Evolutionary conservation across 2,888 invertebrate genomes (phyloP), one percentile per base, ranked within the genome.

Genomic region (Microctonus brassicae): DNA sequence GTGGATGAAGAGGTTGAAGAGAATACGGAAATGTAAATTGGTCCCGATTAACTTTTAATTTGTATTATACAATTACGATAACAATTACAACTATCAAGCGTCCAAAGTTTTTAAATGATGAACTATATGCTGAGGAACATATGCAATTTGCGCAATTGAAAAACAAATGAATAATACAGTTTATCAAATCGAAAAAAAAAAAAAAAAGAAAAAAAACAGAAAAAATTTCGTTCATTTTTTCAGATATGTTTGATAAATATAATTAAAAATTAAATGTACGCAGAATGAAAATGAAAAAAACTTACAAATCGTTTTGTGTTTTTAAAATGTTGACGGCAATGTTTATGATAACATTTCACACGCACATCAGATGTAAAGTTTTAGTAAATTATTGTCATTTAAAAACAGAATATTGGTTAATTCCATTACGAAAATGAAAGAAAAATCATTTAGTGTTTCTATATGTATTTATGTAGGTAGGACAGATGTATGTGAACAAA

Each of bases 1-100:
- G 83, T 87, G 74, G 87, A 87, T 78, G 86, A 86, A 68, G 83
- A 87, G 73, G 81, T 83, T 70, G 87, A 87, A 75, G 87, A 87
- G 72, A 87, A 87, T 77, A 86, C 86, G 55, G 86, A 87, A 73
- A 87, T 87, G 87, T 87, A 78, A 83, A 73, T 52, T 39, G 65
- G 17, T 66, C 65, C 65, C 55, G 6, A 34, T 65, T 33, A 53
- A 47, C 13, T 53, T 13, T n/a, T 3, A 17, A 47, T 47, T 20
- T 47, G 6, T 17, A 47, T 17, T 17, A 17, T 47, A 6, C 17
- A 20, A 1, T 47, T 47, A 29, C 5, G 5, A 36, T 20, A 9
- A 22, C 3, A n/a, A 5, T 39, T 11, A 4, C 17, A 2, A 7
- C 17, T n/a, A 47, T 47, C 2, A 20, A 17, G 47, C 17, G 47